Percentiles rank a stretch among this genome's conserved stretches.
Conservation (phyloP, 2,797 vertebrate genomes). For the Syngnathus rostellatus region DNA sequence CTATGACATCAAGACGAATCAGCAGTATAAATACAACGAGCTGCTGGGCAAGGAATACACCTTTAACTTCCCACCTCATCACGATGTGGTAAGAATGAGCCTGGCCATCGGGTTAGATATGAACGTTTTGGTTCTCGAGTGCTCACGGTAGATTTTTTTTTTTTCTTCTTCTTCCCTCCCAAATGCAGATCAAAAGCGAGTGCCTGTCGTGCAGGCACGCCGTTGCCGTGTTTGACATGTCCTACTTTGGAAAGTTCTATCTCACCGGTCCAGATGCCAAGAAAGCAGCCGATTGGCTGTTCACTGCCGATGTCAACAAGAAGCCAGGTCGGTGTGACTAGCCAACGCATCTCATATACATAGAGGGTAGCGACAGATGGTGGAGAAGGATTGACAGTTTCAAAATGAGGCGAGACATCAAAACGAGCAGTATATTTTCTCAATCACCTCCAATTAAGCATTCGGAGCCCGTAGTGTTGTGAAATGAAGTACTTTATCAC, state of each 20-base stretch:
- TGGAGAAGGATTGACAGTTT: background rate
- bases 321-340: slow-evolving; percentile 73
- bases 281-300: slow-evolving; percentile 88
- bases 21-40: slow-evolving; percentile 68
- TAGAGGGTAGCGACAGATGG: background rate
- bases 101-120: background rate
- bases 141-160: background rate
- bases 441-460: background rate
- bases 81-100: slow-evolving; percentile 68
- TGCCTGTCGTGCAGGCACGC: slow-evolving; percentile 82
- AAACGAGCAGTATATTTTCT: background rate
- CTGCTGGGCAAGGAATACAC: slow-evolving; percentile 83
- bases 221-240: slow-evolving; percentile 91
- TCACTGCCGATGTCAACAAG: slow-evolving; percentile 84
- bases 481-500: background rate
- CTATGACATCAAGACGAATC: slow-evolving; percentile 65
- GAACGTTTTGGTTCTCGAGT: background rate
- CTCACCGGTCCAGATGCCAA: slow-evolving; percentile 83
- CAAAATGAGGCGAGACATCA: background rate
- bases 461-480: background rate
- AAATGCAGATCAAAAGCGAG: slow-evolving; percentile 78
- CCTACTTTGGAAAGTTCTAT: slow-evolving; percentile 98
- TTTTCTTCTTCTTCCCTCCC: background rate
- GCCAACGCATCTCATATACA: too few species aligned
- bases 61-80: slow-evolving; percentile 88